A percentile compares a stretch with the other conserved stretches of the same genome.
Conservation (phyloP, 2,113 vertebrate species). For the Tylochromis polylepis region DNA sequence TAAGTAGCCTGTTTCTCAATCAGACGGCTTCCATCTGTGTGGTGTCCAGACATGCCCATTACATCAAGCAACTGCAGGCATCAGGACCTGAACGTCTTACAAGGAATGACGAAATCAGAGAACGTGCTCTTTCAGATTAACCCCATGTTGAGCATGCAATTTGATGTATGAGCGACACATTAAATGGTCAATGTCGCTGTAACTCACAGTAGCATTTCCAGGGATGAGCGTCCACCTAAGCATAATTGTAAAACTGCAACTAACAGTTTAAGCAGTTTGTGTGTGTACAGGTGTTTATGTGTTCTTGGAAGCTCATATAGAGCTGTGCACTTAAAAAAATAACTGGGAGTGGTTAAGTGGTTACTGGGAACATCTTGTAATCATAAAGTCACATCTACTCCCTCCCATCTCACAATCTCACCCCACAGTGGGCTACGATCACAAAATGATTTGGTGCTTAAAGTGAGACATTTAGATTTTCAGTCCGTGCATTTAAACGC, state of each 20-base stretch:
- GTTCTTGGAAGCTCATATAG: background rate
- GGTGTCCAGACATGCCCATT: constrained; percentile 5
- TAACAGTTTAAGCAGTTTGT: background rate
- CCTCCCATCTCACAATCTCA: background rate
- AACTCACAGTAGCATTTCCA: background rate
- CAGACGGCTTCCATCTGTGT: background rate
- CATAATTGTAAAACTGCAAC: background rate
- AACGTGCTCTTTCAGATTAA: background rate
- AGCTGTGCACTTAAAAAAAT: background rate
- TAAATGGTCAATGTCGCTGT: background rate
- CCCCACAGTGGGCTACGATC: background rate
- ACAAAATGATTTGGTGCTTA: background rate
- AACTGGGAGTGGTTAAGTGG: background rate
- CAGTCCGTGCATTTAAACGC: background rate
- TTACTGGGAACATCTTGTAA: constrained; percentile 15
- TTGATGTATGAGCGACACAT: background rate
- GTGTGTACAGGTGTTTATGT: background rate
- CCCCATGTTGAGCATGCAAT: background rate
- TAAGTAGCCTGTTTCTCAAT: constrained; percentile 22
- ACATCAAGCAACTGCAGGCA: constrained; percentile 8
- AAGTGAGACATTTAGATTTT: background rate
- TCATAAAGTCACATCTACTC: background rate
- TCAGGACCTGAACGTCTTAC: background rate
- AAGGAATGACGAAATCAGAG: background rate
- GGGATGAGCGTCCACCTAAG: background rate